A percentile compares a stretch with the other conserved stretches of the same genome.
Evolutionary conservation across 2,797 vertebrate species (phyloP).

Genomic region (Dryobates pubescens): DNA sequence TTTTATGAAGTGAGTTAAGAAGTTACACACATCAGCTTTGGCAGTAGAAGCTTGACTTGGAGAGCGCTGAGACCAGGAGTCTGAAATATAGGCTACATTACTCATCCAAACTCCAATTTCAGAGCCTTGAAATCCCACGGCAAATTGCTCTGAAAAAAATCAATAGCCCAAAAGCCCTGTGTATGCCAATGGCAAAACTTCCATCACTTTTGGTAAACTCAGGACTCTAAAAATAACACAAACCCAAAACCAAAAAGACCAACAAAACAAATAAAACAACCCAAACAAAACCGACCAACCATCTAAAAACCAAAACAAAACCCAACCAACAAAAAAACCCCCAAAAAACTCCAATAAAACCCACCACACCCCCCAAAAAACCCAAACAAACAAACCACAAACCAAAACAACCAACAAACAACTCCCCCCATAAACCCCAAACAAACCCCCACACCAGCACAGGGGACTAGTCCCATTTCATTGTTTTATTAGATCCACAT

Average conservation of each 20-base stretch:
- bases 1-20: not conserved
- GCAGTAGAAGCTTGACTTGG: not conserved
- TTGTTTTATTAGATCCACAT: not conserved
- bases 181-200: not conserved
- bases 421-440: no score
- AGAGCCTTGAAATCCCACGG: not conserved
- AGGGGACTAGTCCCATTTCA: not conserved
- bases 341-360: no score
- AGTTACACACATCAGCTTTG: not conserved
- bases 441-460: not conserved
- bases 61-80: not conserved
- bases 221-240: not conserved
- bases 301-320: no score
- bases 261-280: not conserved
- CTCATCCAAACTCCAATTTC: constrained; percentile 6
- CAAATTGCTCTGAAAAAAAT: constrained; percentile 22
- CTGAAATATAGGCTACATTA: not conserved
- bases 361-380: no score
- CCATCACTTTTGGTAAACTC: not conserved
- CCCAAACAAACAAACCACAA: not conserved
- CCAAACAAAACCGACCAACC: no score
- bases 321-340: no score
- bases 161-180: not conserved
- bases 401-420: no score
- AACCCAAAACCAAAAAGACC: no score